Percentiles rank a stretch among this genome's conserved stretches.
These are phyloP conservation scores for Phrixothrix hirtus DNA, from an alignment of 2,888 invertebrate species.

Conservation along the genomic window DNA sequence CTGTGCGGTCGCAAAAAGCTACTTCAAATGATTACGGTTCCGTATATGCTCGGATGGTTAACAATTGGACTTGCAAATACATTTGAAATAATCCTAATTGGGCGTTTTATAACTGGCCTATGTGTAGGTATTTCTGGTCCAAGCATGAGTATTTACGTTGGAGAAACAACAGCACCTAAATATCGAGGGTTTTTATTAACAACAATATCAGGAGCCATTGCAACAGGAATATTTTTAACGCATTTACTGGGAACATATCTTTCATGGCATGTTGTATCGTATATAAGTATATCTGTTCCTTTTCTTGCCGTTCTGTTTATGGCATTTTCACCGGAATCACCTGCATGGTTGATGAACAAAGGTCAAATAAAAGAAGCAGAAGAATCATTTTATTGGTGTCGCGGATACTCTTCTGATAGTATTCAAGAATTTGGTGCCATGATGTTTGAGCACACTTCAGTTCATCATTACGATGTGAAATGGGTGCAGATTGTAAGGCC, in stretches of 20 bases:
- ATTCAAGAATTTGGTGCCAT: slow-evolving; percentile 59
- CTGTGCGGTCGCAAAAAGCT: slow-evolving; percentile 63
- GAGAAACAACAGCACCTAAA: slow-evolving; percentile 64
- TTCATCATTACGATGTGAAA: not conserved
- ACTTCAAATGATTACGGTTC: slow-evolving; percentile 60
- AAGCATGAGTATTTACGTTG: slow-evolving; percentile 62
- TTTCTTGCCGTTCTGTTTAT: slow-evolving; percentile 60
- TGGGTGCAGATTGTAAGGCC: slow-evolving; percentile 53
- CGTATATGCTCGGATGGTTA: slow-evolving; percentile 65
- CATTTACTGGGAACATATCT: slow-evolving; percentile 68
- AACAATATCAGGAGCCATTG: slow-evolving; percentile 65
- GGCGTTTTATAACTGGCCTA: slow-evolving; percentile 62
- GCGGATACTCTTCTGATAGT: slow-evolving; percentile 61
- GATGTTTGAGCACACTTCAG: slow-evolving; percentile 51
- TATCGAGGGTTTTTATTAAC: slow-evolving; percentile 67
- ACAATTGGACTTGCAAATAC: slow-evolving; percentile 61
- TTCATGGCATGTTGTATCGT: slow-evolving; percentile 65
- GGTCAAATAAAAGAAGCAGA: slow-evolving; percentile 63
- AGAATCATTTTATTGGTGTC: slow-evolving; percentile 63
- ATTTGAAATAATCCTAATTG: slow-evolving; percentile 58
- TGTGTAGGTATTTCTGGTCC: slow-evolving; percentile 59
- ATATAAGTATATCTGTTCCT: slow-evolving; percentile 55
- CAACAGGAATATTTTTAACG: slow-evolving; percentile 65
- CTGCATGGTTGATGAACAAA: slow-evolving; percentile 68
- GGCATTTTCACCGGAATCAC: slow-evolving; percentile 67